Evolutionary conservation across 2,888 invertebrate genomes (phyloP), one percentile per base, ranked within the genome.

Genomic region (Lydus trimaculatus): DNA sequence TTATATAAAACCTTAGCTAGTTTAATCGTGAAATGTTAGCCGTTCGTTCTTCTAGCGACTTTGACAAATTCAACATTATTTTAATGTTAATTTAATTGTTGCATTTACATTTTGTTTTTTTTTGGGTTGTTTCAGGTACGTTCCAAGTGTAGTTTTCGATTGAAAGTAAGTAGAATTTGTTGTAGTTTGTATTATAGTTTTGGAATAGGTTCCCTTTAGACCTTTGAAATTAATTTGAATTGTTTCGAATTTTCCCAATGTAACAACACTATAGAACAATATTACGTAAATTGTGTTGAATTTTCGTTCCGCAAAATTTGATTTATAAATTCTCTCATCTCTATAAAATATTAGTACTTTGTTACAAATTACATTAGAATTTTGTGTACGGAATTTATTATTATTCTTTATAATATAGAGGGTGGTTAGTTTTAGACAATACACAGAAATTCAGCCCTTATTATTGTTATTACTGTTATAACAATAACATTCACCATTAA

Each of bases 401-500:
- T 23, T 7, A 25, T 56, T 15, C 15, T 56, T 28, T 25, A 56
- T 13, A 25, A 56, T 56, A 28, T n/a, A 25, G 13, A 13, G n/a
- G 23, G 5, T 4, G 13, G 7, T 56, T 56, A 13, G 48, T 20
- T 48, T 23, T 3, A 11, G 23, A 48, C 70, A 70, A 70, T 70
- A 70, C 59, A 61, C 64, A 62, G 67, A 67, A 67, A 56, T 56
- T 56, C 56, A 11, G 8, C 23, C 23, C 5, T 25, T 48, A 20
- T 67, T 60, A 66, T 62, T 62, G 31, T 58, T 73, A 56, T 56
- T 28, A n/a, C 56, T 56, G 28, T 56, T 56, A 56, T 56, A 56
- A 56, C 11, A 56, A 56, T 25, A 56, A 67, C 61, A 65, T 65
- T 72, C 70, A 69, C 66, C 68, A 75, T 75, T 75, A 75, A 72